Evolutionary conservation across 2,797 vertebrate species (phyloP), one percentile per base, ranked within the genome.

Genomic region (Halcyon smyrnensis): DNA sequence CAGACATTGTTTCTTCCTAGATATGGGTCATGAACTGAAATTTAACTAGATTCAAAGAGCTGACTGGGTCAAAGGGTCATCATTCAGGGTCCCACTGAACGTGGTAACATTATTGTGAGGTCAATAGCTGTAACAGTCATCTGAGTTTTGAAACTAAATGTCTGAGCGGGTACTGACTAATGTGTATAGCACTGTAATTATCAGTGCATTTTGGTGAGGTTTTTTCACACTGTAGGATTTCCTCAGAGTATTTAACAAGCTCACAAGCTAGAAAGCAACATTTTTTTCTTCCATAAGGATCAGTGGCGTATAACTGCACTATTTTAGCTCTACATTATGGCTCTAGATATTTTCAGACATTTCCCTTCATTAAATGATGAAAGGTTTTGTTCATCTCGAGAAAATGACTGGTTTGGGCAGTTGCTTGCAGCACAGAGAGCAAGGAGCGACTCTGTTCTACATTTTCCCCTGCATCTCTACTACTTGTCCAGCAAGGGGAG

Each of bases 401-500:
- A 74, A 91, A 87, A 74, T 64, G 18, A 60, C 43, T 70, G 34
- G 6, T 57, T 51, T 79, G 89, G 60, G 45, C 46, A 43, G 24
- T 27, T 11, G 45, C 51, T 71, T 37, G 8, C 16, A 56, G 73
- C 51, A 5, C 14, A 8, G 34, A 62, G 36, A 78, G 60, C 19
- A 18, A 46, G 43, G 64, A 91, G 34, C 3, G 0, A 5, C 14
- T 50, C 23, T 13, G 7, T 25, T 14, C 16, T 25, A 6, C 19
- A 4, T 77, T 46, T 46, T 24, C 1, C 16, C 53, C 41, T 95
- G 96, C 93, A 83, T 36, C 74, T 94, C 70, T 84, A 56, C 59
- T 9, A 6, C 20, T 50, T n/a, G 65, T 89, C 93, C 97, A 97
- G 92, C 84, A 96, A 92, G 90, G 87, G 97, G 97, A 95, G 95